These are phyloP conservation scores for Naso thynnoides DNA, from an alignment of 2,797 vertebrate genomes.

Conservation along the genomic window DNA sequence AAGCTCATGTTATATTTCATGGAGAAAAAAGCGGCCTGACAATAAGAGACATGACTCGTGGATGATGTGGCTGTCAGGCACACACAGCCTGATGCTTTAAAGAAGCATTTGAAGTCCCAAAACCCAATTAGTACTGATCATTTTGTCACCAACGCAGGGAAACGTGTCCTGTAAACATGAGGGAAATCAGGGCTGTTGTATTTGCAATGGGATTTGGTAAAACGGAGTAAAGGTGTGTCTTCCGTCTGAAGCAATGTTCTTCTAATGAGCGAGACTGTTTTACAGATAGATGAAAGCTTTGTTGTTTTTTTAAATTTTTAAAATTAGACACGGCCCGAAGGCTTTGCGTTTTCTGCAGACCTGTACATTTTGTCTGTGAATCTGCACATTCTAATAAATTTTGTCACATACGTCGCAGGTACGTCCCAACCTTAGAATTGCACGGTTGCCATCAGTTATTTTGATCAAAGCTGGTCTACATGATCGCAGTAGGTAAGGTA, in stretches of 20 bases:
- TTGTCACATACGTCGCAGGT: not conserved
- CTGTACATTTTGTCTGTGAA: not conserved
- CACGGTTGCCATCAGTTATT: not conserved
- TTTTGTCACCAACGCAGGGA: not conserved
- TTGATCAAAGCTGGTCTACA: not conserved
- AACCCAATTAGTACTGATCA: not conserved
- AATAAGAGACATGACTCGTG: not conserved
- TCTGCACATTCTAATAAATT: not conserved
- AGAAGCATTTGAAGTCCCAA: not conserved
- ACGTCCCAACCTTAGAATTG: not conserved
- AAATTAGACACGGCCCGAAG: not conserved
- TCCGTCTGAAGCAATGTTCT: not conserved
- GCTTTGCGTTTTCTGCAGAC: not conserved
- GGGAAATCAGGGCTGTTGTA: not conserved
- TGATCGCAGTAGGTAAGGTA: too few species aligned
- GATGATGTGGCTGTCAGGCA: not conserved
- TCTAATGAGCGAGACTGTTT: not conserved
- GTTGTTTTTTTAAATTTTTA: constrained; percentile 2
- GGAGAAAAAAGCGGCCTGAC: not conserved
- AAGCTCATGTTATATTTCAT: not conserved
- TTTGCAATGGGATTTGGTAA: not conserved
- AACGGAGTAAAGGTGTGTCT: constrained; percentile 5
- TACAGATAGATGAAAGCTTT: not conserved
- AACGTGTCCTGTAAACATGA: not conserved
- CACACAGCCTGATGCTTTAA: constrained; percentile 8